phyloP scores from a whole-genome alignment of 2,888 invertebrate species.

The Rhingia campestris region DNA sequence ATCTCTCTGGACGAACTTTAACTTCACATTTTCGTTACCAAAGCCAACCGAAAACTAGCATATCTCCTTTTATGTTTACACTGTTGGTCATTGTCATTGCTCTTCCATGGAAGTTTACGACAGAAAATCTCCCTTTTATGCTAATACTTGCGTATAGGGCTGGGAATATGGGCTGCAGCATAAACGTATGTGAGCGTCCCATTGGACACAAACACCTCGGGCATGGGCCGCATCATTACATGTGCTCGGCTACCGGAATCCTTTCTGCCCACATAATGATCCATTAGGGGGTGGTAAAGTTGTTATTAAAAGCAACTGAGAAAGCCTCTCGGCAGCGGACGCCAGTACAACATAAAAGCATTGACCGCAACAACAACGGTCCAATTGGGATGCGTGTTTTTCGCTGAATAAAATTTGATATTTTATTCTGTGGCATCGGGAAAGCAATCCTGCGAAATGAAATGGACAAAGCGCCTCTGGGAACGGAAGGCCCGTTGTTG shows the following conservation, averaged over 20 bases:
- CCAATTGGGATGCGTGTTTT: constrained; percentile 64
- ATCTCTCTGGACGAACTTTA: constrained; percentile 24
- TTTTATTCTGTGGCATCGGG: constrained; percentile 66
- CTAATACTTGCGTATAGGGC: constrained; percentile 34
- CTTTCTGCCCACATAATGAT: constrained; percentile 65
- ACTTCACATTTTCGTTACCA: constrained; percentile 16
- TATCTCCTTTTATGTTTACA: constrained; percentile 52
- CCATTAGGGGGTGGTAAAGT: constrained; percentile 73
- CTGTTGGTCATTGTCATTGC: constrained; percentile 47
- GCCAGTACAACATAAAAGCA: constrained; percentile 59
- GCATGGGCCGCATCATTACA: constrained; percentile 52
- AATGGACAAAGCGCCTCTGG: constrained; percentile 62
- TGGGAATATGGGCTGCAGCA: background rate
- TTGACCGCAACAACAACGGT: constrained; percentile 70
- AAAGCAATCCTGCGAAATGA: constrained; percentile 64
- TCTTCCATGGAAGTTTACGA: constrained; percentile 21
- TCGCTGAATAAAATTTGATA: constrained; percentile 69
- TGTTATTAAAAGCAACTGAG: constrained; percentile 71
- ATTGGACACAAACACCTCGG: constrained; percentile 65
- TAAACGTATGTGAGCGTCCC: constrained; percentile 25
- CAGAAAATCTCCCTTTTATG: constrained; percentile 49
- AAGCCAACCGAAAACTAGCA: constrained; percentile 25
- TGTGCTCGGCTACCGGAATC: constrained; percentile 49
- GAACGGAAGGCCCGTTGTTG: constrained; percentile 39
- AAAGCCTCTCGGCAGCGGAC: constrained; percentile 56